Evolutionary conservation across 2,888 invertebrate species (phyloP), one percentile per base, ranked within the genome.

Genomic region (Mythimna vitellina): DNA sequence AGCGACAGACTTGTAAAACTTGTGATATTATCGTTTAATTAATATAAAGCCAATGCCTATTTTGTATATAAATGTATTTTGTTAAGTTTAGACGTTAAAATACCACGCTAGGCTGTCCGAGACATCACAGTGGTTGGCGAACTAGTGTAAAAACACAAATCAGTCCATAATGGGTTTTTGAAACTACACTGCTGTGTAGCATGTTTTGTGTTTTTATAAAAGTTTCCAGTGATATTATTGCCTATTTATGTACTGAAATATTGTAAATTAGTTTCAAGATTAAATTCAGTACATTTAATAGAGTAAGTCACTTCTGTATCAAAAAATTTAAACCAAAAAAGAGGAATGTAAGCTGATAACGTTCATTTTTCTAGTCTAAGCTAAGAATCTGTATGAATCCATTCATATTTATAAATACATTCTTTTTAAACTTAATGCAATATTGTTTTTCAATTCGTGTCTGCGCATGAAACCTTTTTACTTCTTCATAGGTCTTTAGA

Each of bases 331-430:
- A 35, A 46, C 62, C 35, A 63, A 58, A 67, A 66, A 10, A 56
- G n/a, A n/a, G 32, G 25, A 65, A 60, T 68, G 64, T 76, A 58
- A 76, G 29, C 65, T 58, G 69, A 66, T 64, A 72, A 70, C 54
- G 54, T 75, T 70, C 74, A 78, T 79, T 82, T 86, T 84, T 89
- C 88, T 89, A 89, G 88, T 89, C 88, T 88, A 84, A 83, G 67
- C 61, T 82, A 81, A 81, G 88, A 89, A 88, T 89, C 88, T 88
- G 84, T 87, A 82, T 78, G 72, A 82, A 80, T 76, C 65, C 73
- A 79, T 80, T 65, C 65, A 83, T 86, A 83, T 86, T 85, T 87
- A 88, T 86, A 77, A 82, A 85, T 81, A 78, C 73, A 81, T 68
- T 73, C 0, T 78, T 69, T 68, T 63, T n/a, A 76, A 67, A 51